phyloP scores from a whole-genome alignment of 2,113 vertebrate genomes.

The Atractosteus spatula region DNA sequence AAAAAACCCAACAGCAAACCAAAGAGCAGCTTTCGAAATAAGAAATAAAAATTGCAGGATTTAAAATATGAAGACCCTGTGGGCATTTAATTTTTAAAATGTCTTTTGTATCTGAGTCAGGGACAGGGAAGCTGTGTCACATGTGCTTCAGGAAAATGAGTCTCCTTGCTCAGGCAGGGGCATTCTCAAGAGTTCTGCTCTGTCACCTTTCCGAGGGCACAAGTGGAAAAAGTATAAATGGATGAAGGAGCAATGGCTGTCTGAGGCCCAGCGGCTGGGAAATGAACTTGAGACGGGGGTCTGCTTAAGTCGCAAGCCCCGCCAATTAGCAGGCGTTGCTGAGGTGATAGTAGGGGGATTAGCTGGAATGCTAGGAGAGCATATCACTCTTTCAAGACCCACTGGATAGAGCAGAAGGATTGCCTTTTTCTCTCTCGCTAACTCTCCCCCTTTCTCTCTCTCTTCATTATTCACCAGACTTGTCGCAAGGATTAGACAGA shows the following conservation, averaged over 20 bases:
- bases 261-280: conserved; percentile 27
- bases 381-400: conserved; percentile 63
- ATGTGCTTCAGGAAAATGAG: too few species aligned
- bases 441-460: conserved; percentile 58
- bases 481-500: conserved; percentile 60
- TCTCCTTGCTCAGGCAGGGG: too few species aligned
- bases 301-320: conserved; percentile 44
- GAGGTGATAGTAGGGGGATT: conserved; percentile 67
- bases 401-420: conserved; percentile 64
- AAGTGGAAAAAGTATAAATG: conserved; percentile 5
- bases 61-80: too few species aligned
- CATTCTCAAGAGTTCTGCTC: too few species aligned
- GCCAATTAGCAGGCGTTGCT: conserved; percentile 68
- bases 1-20: too few species aligned
- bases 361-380: conserved; percentile 67
- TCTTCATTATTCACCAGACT: conserved; percentile 63
- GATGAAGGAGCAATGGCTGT: conserved; percentile 15
- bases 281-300: conserved; percentile 51
- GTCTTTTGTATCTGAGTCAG: too few species aligned
- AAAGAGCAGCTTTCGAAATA: too few species aligned
- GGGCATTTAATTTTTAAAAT: too few species aligned
- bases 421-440: conserved; percentile 63
- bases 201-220: conserved; percentile 14
- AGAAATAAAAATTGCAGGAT: too few species aligned
- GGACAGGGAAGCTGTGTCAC: too few species aligned